Evolutionary conservation across 1,140 invertebrate species (phyloP), one percentile per base, ranked within the genome.

Genomic region (Hesperophylax magnus): DNA sequence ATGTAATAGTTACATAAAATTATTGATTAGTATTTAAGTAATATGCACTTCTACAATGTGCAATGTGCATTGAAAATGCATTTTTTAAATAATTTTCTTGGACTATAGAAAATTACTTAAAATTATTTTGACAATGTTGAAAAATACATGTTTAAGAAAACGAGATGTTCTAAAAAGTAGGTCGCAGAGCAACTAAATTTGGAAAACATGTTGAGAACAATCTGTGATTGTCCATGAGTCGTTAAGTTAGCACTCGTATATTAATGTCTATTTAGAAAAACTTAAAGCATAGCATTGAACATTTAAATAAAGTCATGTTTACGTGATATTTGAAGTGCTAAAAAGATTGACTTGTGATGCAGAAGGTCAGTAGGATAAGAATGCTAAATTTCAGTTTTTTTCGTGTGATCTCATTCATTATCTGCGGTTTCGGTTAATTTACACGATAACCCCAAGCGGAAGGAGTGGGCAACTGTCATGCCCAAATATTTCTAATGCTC

Each of bases 321-420:
- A 61, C 58, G 18, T 61, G 56, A 20, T 60, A 9, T 60, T 60
- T 60, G 18, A 24, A 18, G 58, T 61, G 24, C 24, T 7, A 61
- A 24, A 61, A 61, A 20, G 20, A 61, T 61, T 61, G 58, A 61
- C 58, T 61, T 24, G 58, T 61, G 39, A 61, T 61, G 58, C 58
- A 61, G 58, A 61, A 61, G 58, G 58, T 61, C 58, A 61, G 58
- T 61, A 58, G 58, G 58, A 61, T 61, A 61, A 61, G 58, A 61
- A 61, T 61, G 58, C 58, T 61, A 61, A 61, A 61, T 61, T 61
- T 61, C 18, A 47, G 58, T 61, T 61, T 61, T 11, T 61, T 61
- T 61, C 18, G 39, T 47, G 58, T 61, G 58, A 61, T 61, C 58
- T 61, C 58, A 61, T 61, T 61, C 58, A 61, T 61, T 61, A 61